Percentiles rank a stretch among this genome's conserved stretches.
Evolutionary conservation across 2,113 vertebrate species (phyloP).

Genomic region (Lota lota): DNA sequence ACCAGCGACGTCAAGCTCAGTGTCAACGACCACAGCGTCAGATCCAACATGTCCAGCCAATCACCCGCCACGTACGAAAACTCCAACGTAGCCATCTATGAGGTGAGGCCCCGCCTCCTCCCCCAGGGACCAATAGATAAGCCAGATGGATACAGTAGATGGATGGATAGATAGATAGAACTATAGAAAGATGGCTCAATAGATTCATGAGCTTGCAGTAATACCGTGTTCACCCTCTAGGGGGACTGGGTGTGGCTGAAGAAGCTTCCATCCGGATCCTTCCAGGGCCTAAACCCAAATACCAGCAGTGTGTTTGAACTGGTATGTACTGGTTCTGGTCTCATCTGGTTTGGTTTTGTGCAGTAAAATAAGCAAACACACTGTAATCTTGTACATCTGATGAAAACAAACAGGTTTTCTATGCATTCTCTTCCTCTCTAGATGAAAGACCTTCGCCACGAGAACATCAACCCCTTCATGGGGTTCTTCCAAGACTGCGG

Average conservation of each 20-base stretch:
- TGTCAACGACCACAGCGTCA: constrained; percentile 53
- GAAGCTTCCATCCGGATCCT: constrained; percentile 70
- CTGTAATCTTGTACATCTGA: too few relatives aligned
- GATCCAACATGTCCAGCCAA: constrained; percentile 53
- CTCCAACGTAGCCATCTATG: constrained; percentile 74
- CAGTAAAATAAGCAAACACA: too few relatives aligned
- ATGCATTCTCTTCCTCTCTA: constrained; percentile 28
- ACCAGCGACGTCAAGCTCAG: constrained; percentile 55
- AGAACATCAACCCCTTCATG: constrained; percentile 78
- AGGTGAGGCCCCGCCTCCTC: constrained; percentile 53
- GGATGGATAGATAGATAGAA: too few relatives aligned
- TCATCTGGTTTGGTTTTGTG: too few relatives aligned
- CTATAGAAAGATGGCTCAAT: too few relatives aligned
- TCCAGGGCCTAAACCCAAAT: constrained; percentile 65
- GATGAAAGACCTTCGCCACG: constrained; percentile 81
- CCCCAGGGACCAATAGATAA: background rate
- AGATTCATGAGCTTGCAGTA: background rate
- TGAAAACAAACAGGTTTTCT: too few relatives aligned
- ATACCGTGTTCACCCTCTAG: constrained; percentile 40
- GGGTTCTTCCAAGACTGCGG: constrained; percentile 79
- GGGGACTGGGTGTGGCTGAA: constrained; percentile 81
- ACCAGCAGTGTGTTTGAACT: constrained; percentile 72
- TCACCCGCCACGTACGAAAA: constrained; percentile 77
- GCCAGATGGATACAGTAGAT: too few relatives aligned
- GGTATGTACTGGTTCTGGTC: constrained; percentile 45